Evolutionary conservation across 1,140 invertebrate genomes (phyloP).

Genomic region (Oedothorax gibbosus): DNA sequence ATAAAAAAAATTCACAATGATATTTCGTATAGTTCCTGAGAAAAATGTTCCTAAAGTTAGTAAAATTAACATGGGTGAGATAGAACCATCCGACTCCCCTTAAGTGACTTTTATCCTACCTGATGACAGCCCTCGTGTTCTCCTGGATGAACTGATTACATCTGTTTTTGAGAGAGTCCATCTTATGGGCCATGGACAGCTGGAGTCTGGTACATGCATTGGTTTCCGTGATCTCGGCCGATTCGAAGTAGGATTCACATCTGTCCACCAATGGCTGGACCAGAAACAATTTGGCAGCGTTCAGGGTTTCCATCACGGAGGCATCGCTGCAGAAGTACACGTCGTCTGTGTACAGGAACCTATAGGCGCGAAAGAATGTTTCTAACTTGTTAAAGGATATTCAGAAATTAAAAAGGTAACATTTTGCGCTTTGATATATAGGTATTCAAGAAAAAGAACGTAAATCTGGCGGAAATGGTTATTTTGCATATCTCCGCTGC

Average conservation of each 20-base stretch:
- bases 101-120: neutral
- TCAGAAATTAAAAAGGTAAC: too few species aligned
- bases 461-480: too few species aligned
- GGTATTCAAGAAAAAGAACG: too few species aligned
- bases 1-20: too few species aligned
- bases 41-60: too few species aligned
- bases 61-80: too few species aligned
- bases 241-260: constrained; percentile 20
- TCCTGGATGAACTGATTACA: constrained; percentile 15
- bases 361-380: neutral
- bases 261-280: neutral
- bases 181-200: neutral
- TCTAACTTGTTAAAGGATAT: too few species aligned
- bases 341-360: constrained; percentile 41
- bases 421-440: too few species aligned
- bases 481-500: too few species aligned
- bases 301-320: neutral
- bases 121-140: constrained; percentile 5
- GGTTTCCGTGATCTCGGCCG: neutral
- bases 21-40: too few species aligned
- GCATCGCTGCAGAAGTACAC: constrained; percentile 17
- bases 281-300: constrained; percentile 4
- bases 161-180: neutral
- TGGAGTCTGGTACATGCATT: constrained; percentile 18
- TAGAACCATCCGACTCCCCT: too few species aligned